These are phyloP conservation scores for Takifugu ocellatus DNA, from an alignment of 2,797 vertebrate species.

Conservation along the genomic window DNA sequence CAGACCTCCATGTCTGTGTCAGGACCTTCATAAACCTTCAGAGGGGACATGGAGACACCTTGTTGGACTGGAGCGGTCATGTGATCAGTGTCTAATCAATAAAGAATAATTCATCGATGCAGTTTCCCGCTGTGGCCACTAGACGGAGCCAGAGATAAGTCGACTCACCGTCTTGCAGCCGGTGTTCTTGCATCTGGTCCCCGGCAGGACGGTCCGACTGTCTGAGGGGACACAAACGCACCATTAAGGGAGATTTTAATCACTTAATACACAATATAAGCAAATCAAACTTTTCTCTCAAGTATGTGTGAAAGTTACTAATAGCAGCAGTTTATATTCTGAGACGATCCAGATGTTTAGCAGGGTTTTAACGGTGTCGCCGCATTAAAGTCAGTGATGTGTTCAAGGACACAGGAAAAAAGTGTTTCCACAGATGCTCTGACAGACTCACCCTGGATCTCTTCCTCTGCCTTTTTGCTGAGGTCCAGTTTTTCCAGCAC, in stretches of 20 bases:
- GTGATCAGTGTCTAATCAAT: too few relatives aligned
- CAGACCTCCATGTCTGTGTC: conserved; percentile 82
- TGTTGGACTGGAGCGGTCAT: too few relatives aligned
- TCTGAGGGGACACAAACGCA: conserved; percentile 41
- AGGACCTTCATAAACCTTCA: conserved; percentile 78
- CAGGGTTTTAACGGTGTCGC: too few relatives aligned
- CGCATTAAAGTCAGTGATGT: neutral
- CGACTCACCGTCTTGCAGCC: conserved; percentile 85
- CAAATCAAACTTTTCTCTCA: too few relatives aligned
- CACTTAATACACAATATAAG: too few relatives aligned
- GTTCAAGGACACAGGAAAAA: neutral
- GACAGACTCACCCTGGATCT: conserved; percentile 56
- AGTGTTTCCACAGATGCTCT: neutral
- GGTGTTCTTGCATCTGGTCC: conserved; percentile 86
- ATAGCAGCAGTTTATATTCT: too few relatives aligned
- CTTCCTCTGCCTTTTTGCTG: conserved; percentile 46
- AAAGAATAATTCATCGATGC: too few relatives aligned
- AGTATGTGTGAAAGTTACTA: too few relatives aligned
- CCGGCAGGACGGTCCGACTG: conserved; percentile 51
- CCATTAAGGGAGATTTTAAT: too few relatives aligned
- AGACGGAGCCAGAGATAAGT: conserved; percentile 33
- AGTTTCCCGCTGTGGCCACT: conserved; percentile 12
- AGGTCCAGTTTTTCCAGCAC: conserved; percentile 81
- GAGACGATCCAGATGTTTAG: too few relatives aligned
- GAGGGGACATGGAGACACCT: neutral